Evolutionary conservation across 64 coral and sea anemone genomes (phyloP).

Genomic region (Pocillopora verrucosa): DNA sequence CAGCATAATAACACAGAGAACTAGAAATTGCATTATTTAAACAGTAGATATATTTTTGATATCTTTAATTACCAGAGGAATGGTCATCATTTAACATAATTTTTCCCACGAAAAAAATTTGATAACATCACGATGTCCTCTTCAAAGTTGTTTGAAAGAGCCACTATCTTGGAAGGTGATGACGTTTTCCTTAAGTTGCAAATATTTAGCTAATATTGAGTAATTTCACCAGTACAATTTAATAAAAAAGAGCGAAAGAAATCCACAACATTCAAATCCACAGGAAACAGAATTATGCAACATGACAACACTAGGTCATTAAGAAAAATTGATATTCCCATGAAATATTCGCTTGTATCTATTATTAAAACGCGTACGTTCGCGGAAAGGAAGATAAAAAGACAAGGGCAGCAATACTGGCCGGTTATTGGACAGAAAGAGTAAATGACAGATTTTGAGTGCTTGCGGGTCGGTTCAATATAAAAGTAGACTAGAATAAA

Average conservation of each 20-base stretch:
- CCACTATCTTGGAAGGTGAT: too few relatives aligned
- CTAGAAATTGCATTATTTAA: neutral
- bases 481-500: neutral
- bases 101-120: neutral
- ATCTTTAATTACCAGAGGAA: neutral
- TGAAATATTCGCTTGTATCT: neutral
- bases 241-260: too few relatives aligned
- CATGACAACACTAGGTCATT: too few relatives aligned
- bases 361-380: neutral
- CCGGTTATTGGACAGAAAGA: neutral
- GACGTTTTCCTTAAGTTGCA: neutral
- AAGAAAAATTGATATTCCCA: neutral
- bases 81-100: neutral
- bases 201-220: neutral
- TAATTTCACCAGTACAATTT: neutral
- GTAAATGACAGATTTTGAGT: conserved; percentile 2
- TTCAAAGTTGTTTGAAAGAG: neutral
- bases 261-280: neutral
- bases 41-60: neutral
- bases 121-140: neutral
- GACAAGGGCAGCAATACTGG: neutral
- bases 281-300: too few relatives aligned
- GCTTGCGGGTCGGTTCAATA: neutral
- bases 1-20: neutral
- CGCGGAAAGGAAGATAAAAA: neutral